Evolutionary conservation across 2,797 vertebrate species (phyloP).

Genomic region (Rhynchonycteris naso): DNA sequence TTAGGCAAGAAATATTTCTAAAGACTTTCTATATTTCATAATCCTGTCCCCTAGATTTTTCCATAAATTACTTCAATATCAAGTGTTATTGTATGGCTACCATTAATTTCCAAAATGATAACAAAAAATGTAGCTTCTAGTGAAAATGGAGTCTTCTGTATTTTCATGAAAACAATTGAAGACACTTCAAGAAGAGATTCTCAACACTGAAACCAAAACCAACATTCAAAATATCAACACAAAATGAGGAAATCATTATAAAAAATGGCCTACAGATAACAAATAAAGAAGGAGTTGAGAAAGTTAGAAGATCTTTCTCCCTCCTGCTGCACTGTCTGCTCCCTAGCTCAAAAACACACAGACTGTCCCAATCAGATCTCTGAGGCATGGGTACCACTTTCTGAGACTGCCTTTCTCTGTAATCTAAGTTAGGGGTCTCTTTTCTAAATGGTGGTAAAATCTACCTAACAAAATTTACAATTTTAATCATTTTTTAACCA

Average conservation of each 20-base stretch:
- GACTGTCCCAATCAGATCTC: neutral
- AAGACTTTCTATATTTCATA: neutral
- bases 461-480: neutral
- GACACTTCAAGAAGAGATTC: neutral
- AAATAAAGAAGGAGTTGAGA: neutral
- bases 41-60: neutral
- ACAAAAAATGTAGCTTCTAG: neutral
- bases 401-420: neutral
- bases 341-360: neutral
- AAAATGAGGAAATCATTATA: neutral
- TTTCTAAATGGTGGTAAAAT: neutral
- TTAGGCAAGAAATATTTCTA: neutral
- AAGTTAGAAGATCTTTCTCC: neutral
- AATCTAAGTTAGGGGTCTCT: neutral
- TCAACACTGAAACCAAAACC: neutral
- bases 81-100: neutral
- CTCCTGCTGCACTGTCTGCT: neutral
- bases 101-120: neutral
- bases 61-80: constrained; percentile 2
- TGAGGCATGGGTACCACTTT: neutral
- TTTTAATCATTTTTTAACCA: neutral
- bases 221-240: neutral
- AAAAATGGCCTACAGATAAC: neutral
- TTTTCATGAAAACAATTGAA: constrained; percentile 12
- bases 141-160: neutral